Percentiles rank a stretch among this genome's conserved stretches.
These are phyloP conservation scores for Notamacropus eugenii DNA, from an alignment of 2,797 vertebrate species.

Conservation along the genomic window DNA sequence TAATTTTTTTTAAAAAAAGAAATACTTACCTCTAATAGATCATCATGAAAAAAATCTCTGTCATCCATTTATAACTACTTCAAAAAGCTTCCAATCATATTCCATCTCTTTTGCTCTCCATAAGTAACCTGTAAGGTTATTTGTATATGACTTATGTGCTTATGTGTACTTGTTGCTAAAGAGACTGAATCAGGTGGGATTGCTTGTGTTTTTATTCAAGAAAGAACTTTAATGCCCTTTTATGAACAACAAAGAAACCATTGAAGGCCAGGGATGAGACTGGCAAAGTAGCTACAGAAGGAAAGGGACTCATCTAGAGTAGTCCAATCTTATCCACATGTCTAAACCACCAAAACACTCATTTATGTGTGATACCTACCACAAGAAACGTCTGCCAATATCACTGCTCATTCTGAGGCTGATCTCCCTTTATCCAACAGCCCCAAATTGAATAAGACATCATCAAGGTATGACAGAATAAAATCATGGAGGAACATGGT, in stretches of 20 bases:
- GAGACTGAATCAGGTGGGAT: background rate
- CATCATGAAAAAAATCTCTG: background rate
- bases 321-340: background rate
- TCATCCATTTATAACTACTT: background rate
- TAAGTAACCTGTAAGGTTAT: accelerated
- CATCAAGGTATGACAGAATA: background rate
- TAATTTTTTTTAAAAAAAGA: no score
- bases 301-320: background rate
- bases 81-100: background rate
- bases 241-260: background rate
- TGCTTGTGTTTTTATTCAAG: background rate
- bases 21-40: background rate
- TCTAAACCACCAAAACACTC: background rate
- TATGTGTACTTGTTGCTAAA: background rate
- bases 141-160: background rate
- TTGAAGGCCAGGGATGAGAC: accelerated
- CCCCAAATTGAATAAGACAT: background rate
- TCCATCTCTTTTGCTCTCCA: background rate
- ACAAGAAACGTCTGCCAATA: background rate
- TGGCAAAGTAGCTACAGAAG: background rate
- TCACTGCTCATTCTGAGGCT: background rate
- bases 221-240: background rate
- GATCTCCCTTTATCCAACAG: background rate
- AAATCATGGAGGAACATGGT: accelerated
- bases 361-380: background rate